A percentile compares a stretch with the other conserved stretches of the same genome.
Conservation (phyloP, 1,140 invertebrate species). For the Sweltsa coloradensis region DNA sequence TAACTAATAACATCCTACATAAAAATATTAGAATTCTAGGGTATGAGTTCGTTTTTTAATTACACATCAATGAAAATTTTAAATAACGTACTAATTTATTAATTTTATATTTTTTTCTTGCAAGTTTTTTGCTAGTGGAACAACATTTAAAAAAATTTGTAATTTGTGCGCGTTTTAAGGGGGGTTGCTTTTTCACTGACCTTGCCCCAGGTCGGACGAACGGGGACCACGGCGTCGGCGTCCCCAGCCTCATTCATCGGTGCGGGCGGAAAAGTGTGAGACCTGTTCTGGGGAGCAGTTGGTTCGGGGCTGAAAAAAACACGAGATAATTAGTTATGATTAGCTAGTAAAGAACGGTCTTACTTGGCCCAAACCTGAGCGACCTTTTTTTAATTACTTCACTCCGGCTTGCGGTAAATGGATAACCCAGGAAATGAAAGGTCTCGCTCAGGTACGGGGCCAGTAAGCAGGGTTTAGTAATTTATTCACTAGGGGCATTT, state of each 20-base stretch:
- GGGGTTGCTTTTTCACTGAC: conserved; percentile 29
- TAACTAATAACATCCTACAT: no score
- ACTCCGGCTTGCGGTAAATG: no score
- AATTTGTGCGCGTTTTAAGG: neutral
- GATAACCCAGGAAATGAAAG: no score
- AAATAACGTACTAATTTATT: no score
- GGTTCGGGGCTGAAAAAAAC: conserved; percentile 44
- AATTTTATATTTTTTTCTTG: neutral
- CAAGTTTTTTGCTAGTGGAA: neutral
- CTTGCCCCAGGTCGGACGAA: conserved; percentile 60
- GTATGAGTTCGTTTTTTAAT: no score
- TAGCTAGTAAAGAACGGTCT: neutral
- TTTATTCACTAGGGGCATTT: no score
- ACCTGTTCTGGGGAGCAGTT: conserved; percentile 55
- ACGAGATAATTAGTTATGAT: conserved; percentile 11
- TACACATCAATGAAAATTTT: no score
- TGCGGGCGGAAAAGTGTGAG: conserved; percentile 49
- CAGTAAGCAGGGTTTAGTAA: no score
- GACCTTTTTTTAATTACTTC: no score
- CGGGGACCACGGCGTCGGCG: conserved; percentile 49
- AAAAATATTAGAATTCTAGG: no score
- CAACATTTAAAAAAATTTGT: neutral
- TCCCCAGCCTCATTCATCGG: conserved; percentile 51
- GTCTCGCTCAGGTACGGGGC: no score
- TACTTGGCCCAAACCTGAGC: neutral